Evolutionary conservation across 2,113 vertebrate genomes (phyloP).

Genomic region (Promerops cafer): DNA sequence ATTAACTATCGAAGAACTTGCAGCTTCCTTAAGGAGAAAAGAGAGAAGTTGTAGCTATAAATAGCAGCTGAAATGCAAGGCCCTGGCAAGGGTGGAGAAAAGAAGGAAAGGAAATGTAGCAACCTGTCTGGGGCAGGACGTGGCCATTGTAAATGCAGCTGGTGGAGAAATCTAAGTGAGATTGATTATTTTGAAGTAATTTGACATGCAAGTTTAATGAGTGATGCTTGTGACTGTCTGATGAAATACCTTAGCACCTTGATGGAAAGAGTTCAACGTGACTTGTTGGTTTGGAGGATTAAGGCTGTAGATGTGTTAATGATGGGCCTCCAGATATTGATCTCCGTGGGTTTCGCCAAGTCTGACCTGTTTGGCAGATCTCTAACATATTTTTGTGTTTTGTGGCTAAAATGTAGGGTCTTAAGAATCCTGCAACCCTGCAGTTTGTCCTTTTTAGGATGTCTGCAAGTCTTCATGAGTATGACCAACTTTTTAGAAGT

Average conservation of each 20-base stretch:
- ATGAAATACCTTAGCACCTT: background rate
- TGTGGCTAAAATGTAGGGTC: background rate
- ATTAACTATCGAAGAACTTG: background rate
- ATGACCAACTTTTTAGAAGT: background rate
- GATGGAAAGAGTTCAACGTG: background rate
- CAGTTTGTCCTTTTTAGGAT: rapidly evolving
- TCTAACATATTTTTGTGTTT: background rate
- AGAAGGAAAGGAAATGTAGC: background rate
- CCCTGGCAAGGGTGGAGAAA: background rate
- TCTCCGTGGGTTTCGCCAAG: background rate
- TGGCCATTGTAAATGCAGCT: background rate
- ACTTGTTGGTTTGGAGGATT: background rate
- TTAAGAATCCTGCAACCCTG: background rate
- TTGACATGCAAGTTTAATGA: background rate
- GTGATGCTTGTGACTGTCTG: background rate
- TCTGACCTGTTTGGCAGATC: background rate
- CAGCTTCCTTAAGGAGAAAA: background rate
- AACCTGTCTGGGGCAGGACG: rapidly evolving
- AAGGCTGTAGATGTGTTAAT: background rate
- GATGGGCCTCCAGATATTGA: background rate
- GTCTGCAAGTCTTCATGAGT: background rate
- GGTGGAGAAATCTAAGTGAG: background rate
- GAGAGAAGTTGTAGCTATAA: background rate
- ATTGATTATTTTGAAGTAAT: background rate
- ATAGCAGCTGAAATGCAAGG: background rate